Base-by-base conservation (phyloP, 2,797 vertebrate species). In the Sebastes taczanowskii region DNA sequence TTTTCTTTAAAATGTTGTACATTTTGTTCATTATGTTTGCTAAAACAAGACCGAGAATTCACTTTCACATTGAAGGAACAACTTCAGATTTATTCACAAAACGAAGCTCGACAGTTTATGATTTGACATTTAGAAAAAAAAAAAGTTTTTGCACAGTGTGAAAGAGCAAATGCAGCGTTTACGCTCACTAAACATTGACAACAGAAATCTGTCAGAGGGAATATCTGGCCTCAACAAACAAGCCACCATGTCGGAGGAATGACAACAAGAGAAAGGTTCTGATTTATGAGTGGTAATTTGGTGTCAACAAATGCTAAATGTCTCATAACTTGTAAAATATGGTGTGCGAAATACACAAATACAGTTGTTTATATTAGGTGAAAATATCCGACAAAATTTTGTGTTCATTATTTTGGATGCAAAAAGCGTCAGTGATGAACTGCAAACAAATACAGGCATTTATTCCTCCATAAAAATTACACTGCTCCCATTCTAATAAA, bases 31-130 rank as follows among this genome's bases (percentile, higher is more conserved):
- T 34, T 8, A 9, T 32, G 35, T 59, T 76, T 67, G 0, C 0
- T 7, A 23, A 71, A 11, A 79, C 0, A 7, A 70, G 1, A 63
- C 10, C 4, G 4, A 64, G 6, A 27, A 65, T 22, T 58, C 6
- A 7, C 11, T 16, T 84, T 81, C 55, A 84, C 76, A 64, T 59
- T 59, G 30, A 85, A 80, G 49, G 53, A 60, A 71, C 32, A 53
- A 25, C 55, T 20, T 83, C 27, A 71, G 68, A 53, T 91, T 93
- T 92, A 93, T 89, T 93, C 79, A 89, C 73, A 56, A 66, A 79
- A 80, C 77, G 70, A 81, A 58, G 62, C 38, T 27, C 0, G 13
- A 75, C 63, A 42, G 27, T 69, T 82, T 52, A 11, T 63, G 55
- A 27, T 63, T 65, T 52, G 13, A 71, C 66, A 67, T 56, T 59